Conservation (phyloP, 2,113 vertebrate species). For the Upupa epops region DNA sequence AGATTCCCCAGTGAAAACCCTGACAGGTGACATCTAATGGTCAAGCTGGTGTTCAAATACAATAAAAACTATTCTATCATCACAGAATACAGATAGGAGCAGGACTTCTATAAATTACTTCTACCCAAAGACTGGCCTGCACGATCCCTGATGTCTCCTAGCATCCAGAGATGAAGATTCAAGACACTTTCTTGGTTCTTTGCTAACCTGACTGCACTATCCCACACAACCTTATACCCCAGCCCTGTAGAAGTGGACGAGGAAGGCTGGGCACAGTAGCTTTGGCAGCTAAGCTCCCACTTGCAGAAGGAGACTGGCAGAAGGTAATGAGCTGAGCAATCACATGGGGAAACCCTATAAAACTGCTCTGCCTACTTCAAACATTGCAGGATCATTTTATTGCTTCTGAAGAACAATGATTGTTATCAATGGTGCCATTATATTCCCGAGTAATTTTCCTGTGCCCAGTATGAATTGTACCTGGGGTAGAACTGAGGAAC, state of each 20-base stretch:
- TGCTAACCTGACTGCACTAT: background rate
- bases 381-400: background rate
- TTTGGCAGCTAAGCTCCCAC: background rate
- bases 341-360: background rate
- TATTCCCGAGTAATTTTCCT: background rate
- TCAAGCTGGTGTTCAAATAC: background rate
- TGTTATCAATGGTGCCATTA: background rate
- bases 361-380: background rate
- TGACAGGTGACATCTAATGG: background rate
- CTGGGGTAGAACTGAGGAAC: background rate
- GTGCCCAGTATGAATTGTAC: background rate
- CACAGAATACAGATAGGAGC: background rate
- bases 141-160: background rate
- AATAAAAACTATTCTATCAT: background rate
- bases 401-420: background rate
- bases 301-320: background rate
- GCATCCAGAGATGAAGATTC: background rate
- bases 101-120: background rate
- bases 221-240: background rate
- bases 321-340: background rate
- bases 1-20: background rate
- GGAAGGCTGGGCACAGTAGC: background rate
- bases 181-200: background rate
- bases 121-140: background rate
- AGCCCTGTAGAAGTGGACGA: accelerated